Evolutionary conservation across 2,888 invertebrate species (phyloP).

Genomic region (Cristatella mucedo): DNA sequence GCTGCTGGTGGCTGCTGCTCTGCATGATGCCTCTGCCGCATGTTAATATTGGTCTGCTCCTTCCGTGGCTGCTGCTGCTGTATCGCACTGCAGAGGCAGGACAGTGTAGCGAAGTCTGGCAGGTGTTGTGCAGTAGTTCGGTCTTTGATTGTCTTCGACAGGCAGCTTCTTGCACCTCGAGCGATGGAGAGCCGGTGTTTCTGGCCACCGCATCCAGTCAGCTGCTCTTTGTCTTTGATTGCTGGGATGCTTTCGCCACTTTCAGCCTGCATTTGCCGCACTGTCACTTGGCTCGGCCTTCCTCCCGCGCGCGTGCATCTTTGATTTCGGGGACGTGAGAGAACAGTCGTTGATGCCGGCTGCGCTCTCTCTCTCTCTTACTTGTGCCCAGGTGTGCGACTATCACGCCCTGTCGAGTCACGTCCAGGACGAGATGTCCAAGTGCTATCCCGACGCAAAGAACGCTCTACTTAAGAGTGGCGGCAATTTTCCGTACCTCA

Average conservation of each 20-base stretch:
- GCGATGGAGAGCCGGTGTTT: no score
- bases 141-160: no score
- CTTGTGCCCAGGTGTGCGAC: conserved; percentile 61
- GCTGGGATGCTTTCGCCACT: no score
- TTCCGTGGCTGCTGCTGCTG: not conserved
- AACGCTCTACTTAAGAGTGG: conserved; percentile 71
- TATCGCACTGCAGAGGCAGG: not conserved
- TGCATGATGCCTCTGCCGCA: no score
- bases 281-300: not conserved
- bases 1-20: no score
- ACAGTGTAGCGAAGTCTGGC: no score
- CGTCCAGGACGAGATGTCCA: conserved; percentile 65
- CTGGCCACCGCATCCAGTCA: no score
- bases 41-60: no score
- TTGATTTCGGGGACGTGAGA: conserved; percentile 7
- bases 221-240: no score
- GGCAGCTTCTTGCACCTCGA: no score
- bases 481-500: conserved; percentile 76
- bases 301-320: not conserved
- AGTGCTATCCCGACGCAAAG: conserved; percentile 68
- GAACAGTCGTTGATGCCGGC: not conserved
- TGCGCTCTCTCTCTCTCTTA: not conserved
- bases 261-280: no score
- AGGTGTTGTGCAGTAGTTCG: no score
- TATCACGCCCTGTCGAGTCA: conserved; percentile 60